These are phyloP conservation scores for Addax nasomaculatus DNA, from an alignment of 2,113 vertebrate species.

Conservation along the genomic window DNA sequence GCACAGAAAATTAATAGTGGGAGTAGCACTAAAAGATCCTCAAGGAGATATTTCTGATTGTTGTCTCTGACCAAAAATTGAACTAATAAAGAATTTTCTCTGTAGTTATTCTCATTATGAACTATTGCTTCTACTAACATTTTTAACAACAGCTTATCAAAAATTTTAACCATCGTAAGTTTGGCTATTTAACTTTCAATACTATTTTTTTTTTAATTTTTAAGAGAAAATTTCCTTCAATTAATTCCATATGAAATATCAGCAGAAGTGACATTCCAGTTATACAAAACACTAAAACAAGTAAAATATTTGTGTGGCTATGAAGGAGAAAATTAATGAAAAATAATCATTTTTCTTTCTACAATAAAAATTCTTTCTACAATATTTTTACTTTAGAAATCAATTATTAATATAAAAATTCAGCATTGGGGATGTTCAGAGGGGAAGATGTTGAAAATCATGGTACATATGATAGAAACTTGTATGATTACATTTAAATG, in stretches of 20 bases:
- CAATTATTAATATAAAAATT: background rate
- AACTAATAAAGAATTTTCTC: background rate
- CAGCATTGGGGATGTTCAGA: background rate
- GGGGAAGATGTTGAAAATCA: background rate
- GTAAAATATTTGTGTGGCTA: background rate
- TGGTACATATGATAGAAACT: background rate
- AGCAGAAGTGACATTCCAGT: background rate
- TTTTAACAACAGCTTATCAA: background rate
- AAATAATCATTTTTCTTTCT: background rate
- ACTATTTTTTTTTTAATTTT: background rate
- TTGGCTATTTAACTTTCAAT: background rate
- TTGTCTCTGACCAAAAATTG: background rate
- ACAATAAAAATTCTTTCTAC: background rate
- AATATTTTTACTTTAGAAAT: background rate
- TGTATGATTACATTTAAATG: background rate
- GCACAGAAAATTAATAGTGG: background rate
- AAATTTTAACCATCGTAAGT: background rate
- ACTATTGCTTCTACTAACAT: background rate
- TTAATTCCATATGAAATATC: background rate
- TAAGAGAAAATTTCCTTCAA: background rate
- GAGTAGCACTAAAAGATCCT: too few relatives aligned
- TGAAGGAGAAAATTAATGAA: background rate
- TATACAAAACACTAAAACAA: background rate
- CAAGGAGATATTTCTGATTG: background rate
- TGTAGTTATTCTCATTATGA: background rate